Evolutionary conservation across 1,140 invertebrate species (phyloP), one percentile per base, ranked within the genome.

Genomic region (Drosophila neocordata): DNA sequence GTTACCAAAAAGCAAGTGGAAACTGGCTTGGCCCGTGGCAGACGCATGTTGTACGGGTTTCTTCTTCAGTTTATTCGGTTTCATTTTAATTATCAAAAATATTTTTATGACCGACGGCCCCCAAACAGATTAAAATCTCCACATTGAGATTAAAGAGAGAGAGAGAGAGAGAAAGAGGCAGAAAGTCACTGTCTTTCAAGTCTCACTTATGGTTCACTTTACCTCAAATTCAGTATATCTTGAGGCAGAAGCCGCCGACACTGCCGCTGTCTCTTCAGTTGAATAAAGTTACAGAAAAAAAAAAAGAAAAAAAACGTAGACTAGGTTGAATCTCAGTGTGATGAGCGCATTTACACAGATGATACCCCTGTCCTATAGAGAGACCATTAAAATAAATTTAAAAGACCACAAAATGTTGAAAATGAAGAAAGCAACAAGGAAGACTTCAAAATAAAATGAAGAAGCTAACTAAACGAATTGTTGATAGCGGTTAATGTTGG

Each of bases 11-110:
- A 69, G 67, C 67, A 64, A 69, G 60, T 58, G 58, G 41, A 58
- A 68, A 61, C 76, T 72, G 65, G 76, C 73, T 78, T 78, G 76
- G 76, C 76, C 76, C 76, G 76, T 78, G 76, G 76, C 76, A 78
- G 64, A 78, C 73, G 68, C 76, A 76, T 71, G 76, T 78, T 75
- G 67, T 78, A 69, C 66, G 63, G 65, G 74, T 62, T 70, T 74
- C 37, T n/a, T 48, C 8, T 20, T 20, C 15, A 20, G 11, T 67
- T 65, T 78, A 71, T 55, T 18, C 76, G 68, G 61, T 78, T 76
- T 78, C 76, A 72, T 78, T 76, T 78, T 78, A 76, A 76, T 78
- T 78, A 78, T 78, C 68, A 67, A 63, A 75, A 72, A 65, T 69
- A 74, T 68, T 78, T 78, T 78, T 78, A 78, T 75, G 74, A 60